A percentile compares a stretch with the other conserved stretches of the same genome.
Conservation (phyloP, 1,140 invertebrate species). For the Cotesia glomerata region DNA sequence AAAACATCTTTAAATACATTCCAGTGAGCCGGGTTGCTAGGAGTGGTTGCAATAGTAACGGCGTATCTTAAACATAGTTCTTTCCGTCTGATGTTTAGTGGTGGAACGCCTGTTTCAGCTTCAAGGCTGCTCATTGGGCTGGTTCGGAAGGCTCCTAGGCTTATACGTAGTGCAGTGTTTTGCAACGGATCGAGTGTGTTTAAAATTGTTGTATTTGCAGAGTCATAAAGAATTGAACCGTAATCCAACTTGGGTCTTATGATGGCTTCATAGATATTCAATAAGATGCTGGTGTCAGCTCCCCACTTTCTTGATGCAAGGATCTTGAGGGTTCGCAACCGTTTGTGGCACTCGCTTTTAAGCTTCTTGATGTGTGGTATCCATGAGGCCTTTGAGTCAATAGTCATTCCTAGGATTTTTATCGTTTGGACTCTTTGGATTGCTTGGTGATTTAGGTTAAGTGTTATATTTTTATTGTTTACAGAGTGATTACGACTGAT, state of each 20-base stretch:
- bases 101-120: background rate
- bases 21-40: background rate
- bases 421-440: background rate
- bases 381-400: background rate
- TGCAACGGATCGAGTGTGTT: background rate
- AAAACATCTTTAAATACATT: too few relatives aligned
- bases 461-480: background rate
- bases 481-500: background rate
- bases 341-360: slow-evolving; percentile 1
- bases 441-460: background rate
- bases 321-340: background rate
- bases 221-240: slow-evolving; percentile 2
- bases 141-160: slow-evolving; percentile 18
- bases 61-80: background rate
- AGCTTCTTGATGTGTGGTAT: background rate
- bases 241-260: slow-evolving; percentile 24
- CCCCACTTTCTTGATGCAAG: slow-evolving; percentile 16
- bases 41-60: background rate
- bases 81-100: background rate
- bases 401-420: slow-evolving; percentile 10
- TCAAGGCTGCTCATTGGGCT: background rate
- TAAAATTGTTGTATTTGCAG: background rate
- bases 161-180: background rate
- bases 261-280: background rate
- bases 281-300: background rate